Conservation (phyloP, 92 coral and sea anemone species). For the Zoanthus gigantus region DNA sequence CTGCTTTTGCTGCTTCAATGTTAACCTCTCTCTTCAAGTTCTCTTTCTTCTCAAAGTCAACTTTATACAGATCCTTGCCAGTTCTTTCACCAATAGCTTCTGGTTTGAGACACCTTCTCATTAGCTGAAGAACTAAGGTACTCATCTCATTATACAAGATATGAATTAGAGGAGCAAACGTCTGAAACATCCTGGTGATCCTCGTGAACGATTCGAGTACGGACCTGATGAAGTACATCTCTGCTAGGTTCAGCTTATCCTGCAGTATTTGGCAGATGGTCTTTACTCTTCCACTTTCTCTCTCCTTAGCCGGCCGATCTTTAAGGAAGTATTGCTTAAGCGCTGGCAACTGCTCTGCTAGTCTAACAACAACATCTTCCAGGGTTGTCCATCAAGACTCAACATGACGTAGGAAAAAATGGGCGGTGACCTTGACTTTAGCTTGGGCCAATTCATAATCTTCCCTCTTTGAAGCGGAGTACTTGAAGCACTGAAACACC, state of each 20-base stretch:
- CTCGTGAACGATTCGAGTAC: constrained; percentile 51
- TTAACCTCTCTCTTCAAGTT: constrained; percentile 46
- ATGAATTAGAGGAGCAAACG: constrained; percentile 51
- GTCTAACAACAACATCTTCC: constrained; percentile 52
- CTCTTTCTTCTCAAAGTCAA: constrained; percentile 50
- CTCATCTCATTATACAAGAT: constrained; percentile 47
- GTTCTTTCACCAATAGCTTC: constrained; percentile 47
- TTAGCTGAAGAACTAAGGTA: constrained; percentile 47
- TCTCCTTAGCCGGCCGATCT: constrained; percentile 52
- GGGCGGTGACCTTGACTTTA: constrained; percentile 54
- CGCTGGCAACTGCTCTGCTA: constrained; percentile 52
- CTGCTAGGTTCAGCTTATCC: constrained; percentile 53
- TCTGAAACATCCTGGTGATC: constrained; percentile 48
- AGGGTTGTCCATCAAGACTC: constrained; percentile 52
- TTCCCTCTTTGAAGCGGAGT: constrained; percentile 50
- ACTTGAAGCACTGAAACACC: constrained; percentile 46
- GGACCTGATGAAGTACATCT: constrained; percentile 52
- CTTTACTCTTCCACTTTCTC: constrained; percentile 50
- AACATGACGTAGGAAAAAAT: constrained; percentile 50
- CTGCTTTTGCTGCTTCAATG: constrained; percentile 51
- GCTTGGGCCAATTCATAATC: constrained; percentile 53
- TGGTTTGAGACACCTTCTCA: constrained; percentile 48
- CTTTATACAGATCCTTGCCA: constrained; percentile 52
- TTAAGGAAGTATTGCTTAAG: constrained; percentile 51
- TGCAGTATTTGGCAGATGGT: constrained; percentile 49